Evolutionary conservation across 2,797 vertebrate species (phyloP), one percentile per base, ranked within the genome.

Genomic region (Trachops cirrhosus): DNA sequence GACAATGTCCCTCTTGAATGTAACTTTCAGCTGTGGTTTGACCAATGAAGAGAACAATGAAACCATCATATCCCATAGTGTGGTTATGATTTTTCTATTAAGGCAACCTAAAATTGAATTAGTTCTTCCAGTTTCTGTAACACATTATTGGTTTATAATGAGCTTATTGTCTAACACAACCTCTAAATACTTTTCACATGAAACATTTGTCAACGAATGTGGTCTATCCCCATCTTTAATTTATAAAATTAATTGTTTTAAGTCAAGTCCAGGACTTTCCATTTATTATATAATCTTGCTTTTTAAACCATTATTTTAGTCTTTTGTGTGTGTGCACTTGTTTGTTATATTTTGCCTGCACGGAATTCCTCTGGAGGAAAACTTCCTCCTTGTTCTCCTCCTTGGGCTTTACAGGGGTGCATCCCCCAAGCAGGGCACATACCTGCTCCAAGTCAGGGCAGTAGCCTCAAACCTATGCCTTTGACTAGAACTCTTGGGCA

Each of bases 171-270:
- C 71, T 88, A 90, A 92, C 32, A 78, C 46, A 85, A 85, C 73
- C 67, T 97, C 71, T 95, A 85, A 93, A 71, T 96, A 77, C 91
- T 93, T 95, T 87, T 96, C 92, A 89, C 39, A 95, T 83, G 94
- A 94, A 78, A 59, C 29, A 9, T 80, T 95, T 84, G 86, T 96
- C 91, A 62, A 94, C 80, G 88, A 90, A 78, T 89, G 87, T 90
- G 84, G 89, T 79, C 80, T 86, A 71, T 82, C 44, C n/a, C 93
- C 92, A 97, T 93, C 77, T 97, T 96, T 97, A 94, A 95, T 93
- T 96, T 96, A 94, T 79, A 70, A 95, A 97, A 94, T 85, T 95
- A 50, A 92, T 92, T 92, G 48, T 95, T 95, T 96, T 93, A 97
- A 97, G 91, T 89, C 52, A 96, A 97, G 67, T 46, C 92, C 52